phyloP scores from a whole-genome alignment of 2,797 vertebrate genomes.

The Heterohyrax brucei region DNA sequence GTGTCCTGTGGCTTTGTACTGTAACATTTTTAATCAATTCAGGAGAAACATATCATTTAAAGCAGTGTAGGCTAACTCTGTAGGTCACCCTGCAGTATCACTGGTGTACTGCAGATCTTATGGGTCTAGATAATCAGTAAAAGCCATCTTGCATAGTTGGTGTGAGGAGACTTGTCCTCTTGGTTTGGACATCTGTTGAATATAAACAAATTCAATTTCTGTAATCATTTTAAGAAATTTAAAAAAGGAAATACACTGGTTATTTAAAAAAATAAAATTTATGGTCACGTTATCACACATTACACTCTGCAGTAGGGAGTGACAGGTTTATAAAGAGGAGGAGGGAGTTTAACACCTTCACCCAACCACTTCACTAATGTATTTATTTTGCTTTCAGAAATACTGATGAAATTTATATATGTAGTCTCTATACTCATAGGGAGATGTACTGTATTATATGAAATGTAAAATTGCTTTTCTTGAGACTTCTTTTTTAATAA shows the following conservation, averaged over 20 bases:
- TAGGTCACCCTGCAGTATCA: constrained; percentile 72
- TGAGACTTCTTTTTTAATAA: constrained; percentile 78
- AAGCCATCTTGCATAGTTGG: constrained; percentile 74
- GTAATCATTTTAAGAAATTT: constrained; percentile 71
- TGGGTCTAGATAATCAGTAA: constrained; percentile 84
- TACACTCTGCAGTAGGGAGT: constrained; percentile 75
- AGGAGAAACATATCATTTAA: constrained; percentile 82
- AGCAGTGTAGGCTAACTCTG: constrained; percentile 61
- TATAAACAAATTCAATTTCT: constrained; percentile 68
- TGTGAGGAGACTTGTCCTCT: constrained; percentile 69
- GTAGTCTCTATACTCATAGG: constrained; percentile 81
- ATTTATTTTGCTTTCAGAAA: constrained; percentile 83
- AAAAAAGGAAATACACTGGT: constrained; percentile 79
- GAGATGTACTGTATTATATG: constrained; percentile 83
- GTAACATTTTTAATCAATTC: constrained; percentile 85
- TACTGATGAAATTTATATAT: constrained; percentile 83
- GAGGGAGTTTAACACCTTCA: constrained; percentile 78
- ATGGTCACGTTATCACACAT: constrained; percentile 81
- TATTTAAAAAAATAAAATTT: constrained; percentile 75
- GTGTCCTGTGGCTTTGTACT: constrained; percentile 88
- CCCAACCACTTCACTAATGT: constrained; percentile 82
- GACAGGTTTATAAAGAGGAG: constrained; percentile 79
- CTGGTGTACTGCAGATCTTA: constrained; percentile 81
- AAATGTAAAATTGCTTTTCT: constrained; percentile 85
- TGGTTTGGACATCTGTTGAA: constrained; percentile 74